Base-by-base conservation (phyloP, 2,888 invertebrate species). In the Odontocolon sp. region DNA sequence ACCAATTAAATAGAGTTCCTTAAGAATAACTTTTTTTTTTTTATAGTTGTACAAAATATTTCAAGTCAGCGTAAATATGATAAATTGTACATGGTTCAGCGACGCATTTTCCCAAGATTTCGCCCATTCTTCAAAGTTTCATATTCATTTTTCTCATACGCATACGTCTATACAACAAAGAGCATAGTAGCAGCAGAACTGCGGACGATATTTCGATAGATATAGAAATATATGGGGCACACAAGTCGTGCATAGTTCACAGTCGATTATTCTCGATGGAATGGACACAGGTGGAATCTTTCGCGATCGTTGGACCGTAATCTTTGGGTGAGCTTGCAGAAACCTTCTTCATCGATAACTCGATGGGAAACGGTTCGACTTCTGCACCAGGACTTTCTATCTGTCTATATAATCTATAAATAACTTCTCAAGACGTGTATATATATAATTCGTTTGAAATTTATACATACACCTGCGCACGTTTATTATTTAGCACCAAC, bases 261-360 rank as follows among this genome's bases (percentile, higher is more conserved):
- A 8, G 38, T 45, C 52, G 45, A 67, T 74, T 63, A 47, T 63
- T 56, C 31, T 18, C 63, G 36, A 40, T 33, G 52, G 52, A 59
- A 66, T 52, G 59, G 59, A 28, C 59, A 67, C 72, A 52, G 16
- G 72, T 73, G 59, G 33, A 54, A 74, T 74, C 50, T 68, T 38
- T 47, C 68, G 47, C n/a, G 21, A 38, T 56, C 63, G 63, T 33
- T 61, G 38, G 45, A 73, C 21, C 61, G 67, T 61, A 14, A 68
- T 45, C 54, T 63, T 36, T 6, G 54, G 52, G 54, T 28, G 67
- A 56, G 54, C 61, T 54, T 66, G 66, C 36, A 52, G 36, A 73
- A 73, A 54, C 54, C 14, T 45, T 68, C 33, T 68, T 67, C 36
- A 45, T 23, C 16, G 45, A 61, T 21, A 4, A 38, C 23, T 14